These are phyloP conservation scores for Bacillus rossius DNA, from an alignment of 1,140 invertebrate species.

Conservation along the genomic window DNA sequence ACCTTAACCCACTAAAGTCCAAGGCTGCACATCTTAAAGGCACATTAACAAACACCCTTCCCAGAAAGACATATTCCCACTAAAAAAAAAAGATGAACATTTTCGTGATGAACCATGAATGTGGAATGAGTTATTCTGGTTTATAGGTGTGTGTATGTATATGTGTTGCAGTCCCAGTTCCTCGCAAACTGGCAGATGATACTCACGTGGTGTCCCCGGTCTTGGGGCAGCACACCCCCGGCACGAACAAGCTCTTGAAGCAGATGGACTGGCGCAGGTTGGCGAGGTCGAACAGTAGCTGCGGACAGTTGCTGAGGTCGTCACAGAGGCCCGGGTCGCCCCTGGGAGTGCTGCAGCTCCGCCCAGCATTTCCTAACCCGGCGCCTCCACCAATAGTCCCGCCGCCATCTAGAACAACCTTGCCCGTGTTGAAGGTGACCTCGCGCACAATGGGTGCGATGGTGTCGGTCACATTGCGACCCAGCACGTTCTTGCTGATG, in stretches of 20 bases:
- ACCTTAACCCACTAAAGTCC: too few species aligned
- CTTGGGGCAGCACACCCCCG: conserved; percentile 83
- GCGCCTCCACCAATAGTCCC: conserved; percentile 24
- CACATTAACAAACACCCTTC: too few species aligned
- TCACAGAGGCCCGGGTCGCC: conserved; percentile 75
- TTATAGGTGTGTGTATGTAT: too few species aligned
- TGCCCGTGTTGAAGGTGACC: conserved; percentile 32
- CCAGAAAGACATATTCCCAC: too few species aligned
- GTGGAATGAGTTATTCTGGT: too few species aligned
- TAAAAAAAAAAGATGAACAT: too few species aligned
- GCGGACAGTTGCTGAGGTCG: conserved; percentile 83
- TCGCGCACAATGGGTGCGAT: conserved; percentile 67
- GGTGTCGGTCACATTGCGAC: conserved; percentile 71
- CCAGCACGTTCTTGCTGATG: conserved; percentile 73
- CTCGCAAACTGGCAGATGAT: too few species aligned
- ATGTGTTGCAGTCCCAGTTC: too few species aligned
- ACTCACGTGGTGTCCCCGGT: background rate
- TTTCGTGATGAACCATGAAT: too few species aligned
- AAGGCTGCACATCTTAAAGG: too few species aligned
- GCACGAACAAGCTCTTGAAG: conserved; percentile 87
- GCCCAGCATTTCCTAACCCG: conserved; percentile 17
- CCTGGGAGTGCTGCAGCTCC: conserved; percentile 71
- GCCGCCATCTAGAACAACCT: conserved; percentile 21
- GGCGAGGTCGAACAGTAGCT: conserved; percentile 73
- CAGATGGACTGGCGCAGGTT: conserved; percentile 81